Percentiles rank a stretch among this genome's conserved stretches.
Evolutionary conservation across 2,113 vertebrate genomes (phyloP).

Genomic region (Pelodiscus sinensis): DNA sequence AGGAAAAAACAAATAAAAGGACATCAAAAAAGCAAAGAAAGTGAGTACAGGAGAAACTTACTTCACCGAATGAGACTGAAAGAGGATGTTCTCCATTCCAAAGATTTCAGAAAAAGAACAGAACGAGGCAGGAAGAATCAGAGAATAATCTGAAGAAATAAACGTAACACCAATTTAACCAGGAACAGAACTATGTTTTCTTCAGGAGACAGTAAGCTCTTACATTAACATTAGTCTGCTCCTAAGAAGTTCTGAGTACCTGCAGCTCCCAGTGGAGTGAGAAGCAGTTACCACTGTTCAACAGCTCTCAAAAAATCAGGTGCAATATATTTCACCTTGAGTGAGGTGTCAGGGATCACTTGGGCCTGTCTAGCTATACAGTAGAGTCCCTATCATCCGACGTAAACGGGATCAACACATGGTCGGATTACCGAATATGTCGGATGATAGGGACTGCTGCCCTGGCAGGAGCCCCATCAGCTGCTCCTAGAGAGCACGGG

Average conservation of each 20-base stretch:
- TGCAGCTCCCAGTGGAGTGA: background rate
- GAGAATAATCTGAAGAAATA: conserved; percentile 26
- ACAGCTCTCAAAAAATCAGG: background rate
- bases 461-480: too few species aligned
- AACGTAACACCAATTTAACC: background rate
- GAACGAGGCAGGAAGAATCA: background rate
- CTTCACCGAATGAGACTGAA: conserved; percentile 10
- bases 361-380: background rate
- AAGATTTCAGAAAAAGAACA: conserved; percentile 40
- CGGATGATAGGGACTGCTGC: too few species aligned
- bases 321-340: background rate
- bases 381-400: too few species aligned
- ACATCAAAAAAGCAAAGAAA: background rate
- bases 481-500: too few species aligned
- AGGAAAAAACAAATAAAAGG: fast-evolving
- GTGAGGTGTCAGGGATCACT: background rate
- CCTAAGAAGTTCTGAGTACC: background rate
- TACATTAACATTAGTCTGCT: background rate
- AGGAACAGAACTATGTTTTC: background rate
- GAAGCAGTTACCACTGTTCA: background rate
- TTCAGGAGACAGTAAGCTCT: background rate
- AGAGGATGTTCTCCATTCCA: conserved; percentile 22
- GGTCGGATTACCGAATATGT: too few species aligned
- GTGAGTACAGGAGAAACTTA: conserved; percentile 7
- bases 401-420: too few species aligned